Evolutionary conservation across 53 echinoderm and acorn worm genomes (phyloP), one percentile per base, ranked within the genome.

Genomic region (Zoroaster sp.): DNA sequence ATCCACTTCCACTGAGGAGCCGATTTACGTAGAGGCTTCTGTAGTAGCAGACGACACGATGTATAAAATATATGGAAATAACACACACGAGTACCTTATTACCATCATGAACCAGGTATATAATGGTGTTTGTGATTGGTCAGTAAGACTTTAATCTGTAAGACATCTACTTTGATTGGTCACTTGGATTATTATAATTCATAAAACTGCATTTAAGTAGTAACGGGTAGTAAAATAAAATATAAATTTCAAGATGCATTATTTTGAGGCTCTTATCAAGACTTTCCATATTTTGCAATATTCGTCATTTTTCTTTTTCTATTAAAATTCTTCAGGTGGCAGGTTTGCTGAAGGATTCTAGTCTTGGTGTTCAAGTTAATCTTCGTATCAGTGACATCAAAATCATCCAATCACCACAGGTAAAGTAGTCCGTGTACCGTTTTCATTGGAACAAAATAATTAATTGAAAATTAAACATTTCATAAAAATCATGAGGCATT

Each of bases 311-410:
- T n/a, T n/a, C n/a, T n/a, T n/a, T n/a, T n/a, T n/a, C n/a, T n/a
- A n/a, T n/a, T n/a, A n/a, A n/a, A n/a, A n/a, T n/a, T n/a, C n/a
- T 28, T 15, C 46, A 96, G 96, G 96, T 96, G 37, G 91, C 94
- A 21, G 93, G 82, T 51, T 42, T 94, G 28, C 91, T 94, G 79
- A 66, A 89, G 44, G 94, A 96, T 68, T 49, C 38, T 11, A 90
- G 88, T 66, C 47, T 96, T 9, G 92, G 73, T 66, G 66, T 80
- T 31, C 72, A 92, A 76, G 88, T 96, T 66, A 92, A 74, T 25
- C 66, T 96, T 10, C 83, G 79, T 28, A 65, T 96, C 53, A 80
- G 55, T 37, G 88, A 88, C 13, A 78, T 96, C 43, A 94, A 87
- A 43, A 91, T 96, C 14, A 35, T 96, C 46, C 89, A 93, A 53